phyloP scores from a whole-genome alignment of 2,888 invertebrate species.

The Spodoptera littoralis region DNA sequence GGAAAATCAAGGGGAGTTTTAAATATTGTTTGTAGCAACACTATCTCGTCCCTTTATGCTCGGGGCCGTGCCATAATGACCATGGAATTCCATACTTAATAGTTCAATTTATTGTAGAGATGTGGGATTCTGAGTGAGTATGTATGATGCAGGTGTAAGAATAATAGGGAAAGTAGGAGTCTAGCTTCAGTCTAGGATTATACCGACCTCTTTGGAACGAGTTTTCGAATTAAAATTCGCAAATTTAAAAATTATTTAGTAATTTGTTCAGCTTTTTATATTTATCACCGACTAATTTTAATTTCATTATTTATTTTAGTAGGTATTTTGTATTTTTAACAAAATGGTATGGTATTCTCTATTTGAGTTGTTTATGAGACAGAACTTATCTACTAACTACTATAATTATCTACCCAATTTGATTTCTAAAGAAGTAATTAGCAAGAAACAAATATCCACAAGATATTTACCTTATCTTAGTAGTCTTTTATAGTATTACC shows the following conservation, averaged over 20 bases:
- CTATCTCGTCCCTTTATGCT: conserved; percentile 46
- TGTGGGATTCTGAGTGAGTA: conserved; percentile 25
- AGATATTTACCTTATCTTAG: no score
- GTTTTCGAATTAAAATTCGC: conserved; percentile 32
- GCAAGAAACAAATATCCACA: no score
- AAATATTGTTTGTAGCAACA: conserved; percentile 34
- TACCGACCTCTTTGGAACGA: conserved; percentile 30
- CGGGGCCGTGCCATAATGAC: conserved; percentile 63
- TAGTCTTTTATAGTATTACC: no score
- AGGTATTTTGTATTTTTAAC: conserved; percentile 3
- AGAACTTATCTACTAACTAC: no score
- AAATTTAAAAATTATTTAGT: no score
- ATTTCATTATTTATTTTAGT: conserved; percentile 17
- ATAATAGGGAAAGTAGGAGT: conserved; percentile 26
- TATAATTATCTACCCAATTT: no score
- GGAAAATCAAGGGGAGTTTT: not conserved
- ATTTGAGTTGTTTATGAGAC: no score
- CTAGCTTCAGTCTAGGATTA: conserved; percentile 32
- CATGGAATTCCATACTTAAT: conserved; percentile 67
- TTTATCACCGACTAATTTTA: conserved; percentile 13
- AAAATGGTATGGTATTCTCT: no score
- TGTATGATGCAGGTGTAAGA: conserved; percentile 17
- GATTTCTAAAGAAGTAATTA: no score
- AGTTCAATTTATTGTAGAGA: conserved; percentile 57
- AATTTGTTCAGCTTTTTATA: not conserved